These are phyloP conservation scores for Huso huso DNA, from an alignment of 2,797 vertebrate species.

Conservation along the genomic window DNA sequence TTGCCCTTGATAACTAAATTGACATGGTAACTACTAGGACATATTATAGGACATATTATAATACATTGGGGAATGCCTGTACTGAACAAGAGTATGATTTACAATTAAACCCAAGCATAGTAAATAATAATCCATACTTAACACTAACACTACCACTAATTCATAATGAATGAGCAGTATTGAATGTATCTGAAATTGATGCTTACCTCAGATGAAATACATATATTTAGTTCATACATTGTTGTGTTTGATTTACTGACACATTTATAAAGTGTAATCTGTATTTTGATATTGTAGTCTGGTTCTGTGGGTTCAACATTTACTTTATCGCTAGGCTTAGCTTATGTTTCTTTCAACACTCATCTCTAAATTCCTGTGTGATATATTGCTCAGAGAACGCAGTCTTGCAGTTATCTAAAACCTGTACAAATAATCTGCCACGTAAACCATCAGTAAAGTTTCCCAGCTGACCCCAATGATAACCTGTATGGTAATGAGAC, in stretches of 20 bases:
- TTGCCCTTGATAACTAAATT: no score
- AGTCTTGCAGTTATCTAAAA: not conserved
- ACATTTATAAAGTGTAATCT: not conserved
- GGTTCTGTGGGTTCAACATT: not conserved
- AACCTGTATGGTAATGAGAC: not conserved
- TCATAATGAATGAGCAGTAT: no score
- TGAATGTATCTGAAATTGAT: not conserved
- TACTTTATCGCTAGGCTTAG: not conserved
- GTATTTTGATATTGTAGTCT: not conserved
- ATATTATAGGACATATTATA: no score
- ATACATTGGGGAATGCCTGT: no score
- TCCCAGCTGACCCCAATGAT: not conserved
- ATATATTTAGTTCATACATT: not conserved
- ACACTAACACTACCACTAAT: no score
- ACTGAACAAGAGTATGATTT: no score
- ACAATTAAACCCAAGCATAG: no score
- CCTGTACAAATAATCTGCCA: not conserved
- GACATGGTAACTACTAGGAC: no score
- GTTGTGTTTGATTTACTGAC: not conserved
- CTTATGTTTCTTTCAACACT: not conserved
- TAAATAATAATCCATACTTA: no score
- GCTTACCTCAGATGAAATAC: not conserved
- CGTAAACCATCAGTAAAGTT: not conserved
- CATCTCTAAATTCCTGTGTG: not conserved
- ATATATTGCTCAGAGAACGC: not conserved